Base-by-base conservation (phyloP, 2,888 invertebrate species). In the Polietes domitor region DNA sequence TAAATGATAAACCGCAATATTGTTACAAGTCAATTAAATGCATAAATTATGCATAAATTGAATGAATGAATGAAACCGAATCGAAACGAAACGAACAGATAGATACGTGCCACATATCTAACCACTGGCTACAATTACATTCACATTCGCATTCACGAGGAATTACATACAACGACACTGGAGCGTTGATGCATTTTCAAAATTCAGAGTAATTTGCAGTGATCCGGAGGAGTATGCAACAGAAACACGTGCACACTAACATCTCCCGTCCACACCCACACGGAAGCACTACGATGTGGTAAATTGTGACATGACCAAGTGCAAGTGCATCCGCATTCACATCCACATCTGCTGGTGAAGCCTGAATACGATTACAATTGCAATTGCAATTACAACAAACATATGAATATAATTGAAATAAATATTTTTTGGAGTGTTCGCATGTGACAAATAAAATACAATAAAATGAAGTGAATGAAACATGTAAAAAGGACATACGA, bases 11-110 rank as follows among this genome's bases (percentile, higher is more conserved):
- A 73, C 84, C 84, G 43, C 84, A 80, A 78, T 55, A 53, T 73
- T 78, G 58, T 75, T 77, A 63, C 70, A 80, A 84, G 80, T 80
- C 84, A 84, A 81, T 84, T 84, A 78, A 81, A 78, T 78, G 50
- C 76, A 81, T 76, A 78, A 77, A 55, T 80, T 75, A 43, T 65
- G 72, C 65, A 83, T 72, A 80, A 75, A 58, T 71, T 75, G 43
- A 17, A 55, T 17, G 58, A 28, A n/a, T n/a, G n/a, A n/a, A n/a
- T n/a, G n/a, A n/a, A n/a, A n/a, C n/a, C n/a, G n/a, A n/a, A n/a
- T n/a, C n/a, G n/a, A n/a, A n/a, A n/a, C n/a, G 37, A 55, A 68
- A 9, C 21, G 61, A 32, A 19, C 7, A 65, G 7, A 65, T 55
- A 15, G 37, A 24, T 58, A 55, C 58, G 24, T 73, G 41, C n/a